Percentiles rank a stretch among this genome's conserved stretches.
Evolutionary conservation across 2,888 invertebrate genomes (phyloP).

Genomic region (Plebejus anna): DNA sequence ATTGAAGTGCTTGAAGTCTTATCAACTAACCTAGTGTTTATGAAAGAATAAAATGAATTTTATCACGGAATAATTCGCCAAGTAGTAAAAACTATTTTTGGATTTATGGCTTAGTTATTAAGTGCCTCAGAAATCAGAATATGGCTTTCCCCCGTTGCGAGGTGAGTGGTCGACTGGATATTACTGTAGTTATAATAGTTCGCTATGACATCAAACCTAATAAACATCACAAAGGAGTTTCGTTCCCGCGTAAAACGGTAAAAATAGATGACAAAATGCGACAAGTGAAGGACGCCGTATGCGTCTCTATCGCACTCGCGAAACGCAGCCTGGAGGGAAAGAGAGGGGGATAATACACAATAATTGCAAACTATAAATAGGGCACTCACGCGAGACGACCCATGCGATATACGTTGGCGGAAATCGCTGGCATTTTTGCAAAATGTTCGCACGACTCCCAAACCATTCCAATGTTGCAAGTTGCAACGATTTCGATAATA

Average conservation of each 20-base stretch:
- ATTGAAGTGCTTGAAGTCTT: no score
- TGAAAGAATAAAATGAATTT: not conserved
- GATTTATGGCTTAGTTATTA: not conserved
- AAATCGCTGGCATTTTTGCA: constrained; percentile 37
- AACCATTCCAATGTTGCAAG: constrained; percentile 26
- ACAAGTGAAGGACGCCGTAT: constrained; percentile 70
- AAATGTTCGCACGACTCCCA: constrained; percentile 13
- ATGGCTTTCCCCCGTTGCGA: not conserved
- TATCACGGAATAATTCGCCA: constrained; percentile 1
- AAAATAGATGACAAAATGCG: constrained; percentile 46
- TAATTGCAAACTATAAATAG: constrained; percentile 65
- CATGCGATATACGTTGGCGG: constrained; percentile 49
- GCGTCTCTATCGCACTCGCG: constrained; percentile 47
- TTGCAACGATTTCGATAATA: not conserved
- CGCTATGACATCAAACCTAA: constrained; percentile 7
- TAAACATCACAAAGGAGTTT: constrained; percentile 24
- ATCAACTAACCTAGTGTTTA: not conserved
- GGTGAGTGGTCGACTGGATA: not conserved
- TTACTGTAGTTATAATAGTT: not conserved
- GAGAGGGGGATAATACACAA: constrained; percentile 48
- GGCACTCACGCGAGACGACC: constrained; percentile 62
- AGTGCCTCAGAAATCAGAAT: not conserved
- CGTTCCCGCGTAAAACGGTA: constrained; percentile 27
- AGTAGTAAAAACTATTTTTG: not conserved
- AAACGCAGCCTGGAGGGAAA: constrained; percentile 38